These are phyloP conservation scores for Mormoops blainvillei DNA, from an alignment of 2,113 vertebrate genomes.

Conservation along the genomic window DNA sequence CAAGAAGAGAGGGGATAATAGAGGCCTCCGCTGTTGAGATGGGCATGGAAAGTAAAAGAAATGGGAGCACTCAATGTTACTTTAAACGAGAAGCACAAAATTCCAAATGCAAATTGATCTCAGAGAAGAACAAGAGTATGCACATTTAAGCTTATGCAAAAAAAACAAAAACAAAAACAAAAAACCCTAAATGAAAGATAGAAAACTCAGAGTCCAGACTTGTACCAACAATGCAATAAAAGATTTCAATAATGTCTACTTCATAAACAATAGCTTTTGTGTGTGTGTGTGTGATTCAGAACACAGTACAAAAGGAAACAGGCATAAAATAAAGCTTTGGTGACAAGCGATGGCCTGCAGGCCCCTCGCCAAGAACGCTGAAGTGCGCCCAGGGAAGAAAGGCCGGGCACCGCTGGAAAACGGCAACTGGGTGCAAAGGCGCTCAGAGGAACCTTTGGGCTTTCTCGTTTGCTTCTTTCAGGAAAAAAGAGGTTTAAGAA, in stretches of 20 bases:
- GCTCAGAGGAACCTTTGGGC: background rate
- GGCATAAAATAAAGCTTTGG: background rate
- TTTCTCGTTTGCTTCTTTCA: background rate
- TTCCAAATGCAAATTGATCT: background rate
- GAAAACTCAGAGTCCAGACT: background rate
- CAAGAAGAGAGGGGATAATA: background rate
- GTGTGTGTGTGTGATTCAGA: background rate
- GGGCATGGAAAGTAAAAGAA: background rate
- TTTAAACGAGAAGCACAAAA: background rate
- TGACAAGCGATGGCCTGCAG: too few relatives aligned
- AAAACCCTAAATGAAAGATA: background rate
- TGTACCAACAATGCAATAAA: background rate
- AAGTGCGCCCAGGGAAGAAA: background rate
- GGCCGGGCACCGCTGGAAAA: background rate
- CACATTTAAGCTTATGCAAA: background rate
- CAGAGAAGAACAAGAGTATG: background rate
- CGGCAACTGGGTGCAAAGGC: background rate
- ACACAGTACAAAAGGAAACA: background rate
- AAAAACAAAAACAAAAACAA: background rate
- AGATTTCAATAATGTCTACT: background rate
- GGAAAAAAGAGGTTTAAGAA: background rate
- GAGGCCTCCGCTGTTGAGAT: background rate
- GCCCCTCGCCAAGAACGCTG: background rate
- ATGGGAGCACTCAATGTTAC: background rate
- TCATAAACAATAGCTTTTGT: slow-evolving; percentile 15